Conservation (phyloP, 1,140 invertebrate genomes). For the Drosophila punjabiensis region DNA sequence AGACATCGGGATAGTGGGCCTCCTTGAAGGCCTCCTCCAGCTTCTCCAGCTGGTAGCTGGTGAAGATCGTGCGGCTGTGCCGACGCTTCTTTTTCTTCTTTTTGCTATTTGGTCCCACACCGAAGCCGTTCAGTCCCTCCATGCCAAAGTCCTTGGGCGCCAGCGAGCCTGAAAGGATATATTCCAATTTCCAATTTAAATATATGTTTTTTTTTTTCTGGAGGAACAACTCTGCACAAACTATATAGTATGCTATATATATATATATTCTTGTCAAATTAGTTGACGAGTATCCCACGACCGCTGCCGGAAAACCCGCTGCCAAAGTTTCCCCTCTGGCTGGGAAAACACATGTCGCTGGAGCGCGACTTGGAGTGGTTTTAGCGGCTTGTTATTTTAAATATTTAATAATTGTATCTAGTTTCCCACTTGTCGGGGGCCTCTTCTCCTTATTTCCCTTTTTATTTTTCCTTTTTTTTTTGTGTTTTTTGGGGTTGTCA, state of each 20-base stretch:
- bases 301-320: constrained; percentile 25
- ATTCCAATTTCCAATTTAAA: too few species aligned
- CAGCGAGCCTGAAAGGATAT: constrained; percentile 58
- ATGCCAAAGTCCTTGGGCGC: constrained; percentile 76
- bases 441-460: background rate
- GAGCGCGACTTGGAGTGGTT: constrained; percentile 73
- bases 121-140: constrained; percentile 89
- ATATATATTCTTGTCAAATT: constrained; percentile 51
- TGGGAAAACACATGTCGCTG: constrained; percentile 44
- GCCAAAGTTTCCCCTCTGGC: background rate
- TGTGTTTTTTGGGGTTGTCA: constrained; percentile 33
- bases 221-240: background rate
- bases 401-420: constrained; percentile 84
- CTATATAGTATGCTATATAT: background rate
- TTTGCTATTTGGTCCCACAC: constrained; percentile 87
- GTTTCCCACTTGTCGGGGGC: constrained; percentile 65
- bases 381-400: constrained; percentile 69
- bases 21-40: constrained; percentile 99
- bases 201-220: background rate
- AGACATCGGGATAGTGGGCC: constrained; percentile 99
- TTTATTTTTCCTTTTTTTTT: constrained; percentile 6
- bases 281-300: constrained; percentile 62
- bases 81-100: constrained; percentile 97
- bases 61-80: constrained; percentile 97
- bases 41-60: constrained; percentile 98